phyloP scores from a whole-genome alignment of 2,888 invertebrate genomes.

The Xestobium rufovillosum region DNA sequence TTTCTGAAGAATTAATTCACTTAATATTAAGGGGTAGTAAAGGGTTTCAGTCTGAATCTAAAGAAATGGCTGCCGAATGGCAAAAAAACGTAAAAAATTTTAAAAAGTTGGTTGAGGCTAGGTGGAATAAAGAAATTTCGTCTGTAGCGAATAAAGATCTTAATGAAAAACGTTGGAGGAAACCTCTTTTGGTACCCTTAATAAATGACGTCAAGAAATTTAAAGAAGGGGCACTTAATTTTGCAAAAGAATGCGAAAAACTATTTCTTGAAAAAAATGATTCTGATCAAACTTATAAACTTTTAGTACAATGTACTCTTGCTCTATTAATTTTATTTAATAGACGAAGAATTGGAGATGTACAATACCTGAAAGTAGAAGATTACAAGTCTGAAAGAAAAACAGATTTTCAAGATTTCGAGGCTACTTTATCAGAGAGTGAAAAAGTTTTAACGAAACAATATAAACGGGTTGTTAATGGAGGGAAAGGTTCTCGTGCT shows the following conservation, averaged over 20 bases:
- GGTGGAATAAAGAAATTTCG: slow-evolving; percentile 25
- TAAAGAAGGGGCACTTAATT: slow-evolving; percentile 19
- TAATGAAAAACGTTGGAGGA: slow-evolving; percentile 25
- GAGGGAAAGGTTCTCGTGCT: slow-evolving; percentile 16
- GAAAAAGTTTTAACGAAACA: slow-evolving; percentile 15
- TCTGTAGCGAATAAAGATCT: slow-evolving; percentile 25
- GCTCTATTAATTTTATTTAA: slow-evolving; percentile 17
- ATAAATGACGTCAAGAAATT: slow-evolving; percentile 25
- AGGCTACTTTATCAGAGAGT: slow-evolving; percentile 12
- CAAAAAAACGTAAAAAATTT: slow-evolving; percentile 6
- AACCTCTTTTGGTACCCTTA: slow-evolving; percentile 24
- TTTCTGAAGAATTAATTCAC: slow-evolving; percentile 22
- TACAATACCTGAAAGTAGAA: slow-evolving; percentile 16
- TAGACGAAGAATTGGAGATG: slow-evolving; percentile 19
- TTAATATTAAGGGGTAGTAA: slow-evolving; percentile 21
- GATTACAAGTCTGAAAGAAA: slow-evolving; percentile 14
- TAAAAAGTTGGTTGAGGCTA: slow-evolving; percentile 13
- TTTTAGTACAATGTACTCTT: slow-evolving; percentile 18
- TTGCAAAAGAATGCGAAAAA: slow-evolving; percentile 14
- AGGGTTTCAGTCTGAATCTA: slow-evolving; percentile 21
- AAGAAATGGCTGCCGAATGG: slow-evolving; percentile 7
- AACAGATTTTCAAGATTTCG: slow-evolving; percentile 15
- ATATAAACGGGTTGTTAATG: slow-evolving; percentile 14
- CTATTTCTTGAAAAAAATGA: slow-evolving; percentile 17
- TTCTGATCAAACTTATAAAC: slow-evolving; percentile 20